phyloP scores from a whole-genome alignment of 64 coral and sea anemone genomes.

The Anthopleura sola region DNA sequence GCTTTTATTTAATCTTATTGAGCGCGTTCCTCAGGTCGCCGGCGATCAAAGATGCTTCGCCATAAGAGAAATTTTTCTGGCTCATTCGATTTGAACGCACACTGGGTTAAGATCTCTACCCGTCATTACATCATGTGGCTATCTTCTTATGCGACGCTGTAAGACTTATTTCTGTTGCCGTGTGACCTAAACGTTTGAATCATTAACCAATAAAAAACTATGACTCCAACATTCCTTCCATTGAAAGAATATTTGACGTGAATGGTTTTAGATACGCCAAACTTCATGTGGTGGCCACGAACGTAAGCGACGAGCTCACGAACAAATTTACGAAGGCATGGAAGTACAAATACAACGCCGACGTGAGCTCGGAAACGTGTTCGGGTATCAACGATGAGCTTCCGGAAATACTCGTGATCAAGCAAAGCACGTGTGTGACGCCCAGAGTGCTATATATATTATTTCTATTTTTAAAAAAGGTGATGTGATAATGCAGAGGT shows the following conservation, averaged over 20 bases:
- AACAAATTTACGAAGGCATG: background rate
- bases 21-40: background rate
- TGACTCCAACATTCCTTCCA: background rate
- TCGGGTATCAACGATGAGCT: background rate
- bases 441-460: too few species aligned
- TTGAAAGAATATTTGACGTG: background rate
- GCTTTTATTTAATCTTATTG: slow-evolving; percentile 7
- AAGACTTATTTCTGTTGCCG: background rate
- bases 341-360: background rate
- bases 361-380: background rate
- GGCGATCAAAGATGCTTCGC: background rate
- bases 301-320: background rate
- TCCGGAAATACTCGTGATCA: background rate
- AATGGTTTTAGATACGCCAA: too few species aligned
- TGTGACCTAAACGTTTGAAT: background rate
- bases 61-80: background rate
- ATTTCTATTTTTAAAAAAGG: background rate
- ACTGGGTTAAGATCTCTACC: background rate
- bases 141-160: background rate
- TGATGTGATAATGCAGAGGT: too few species aligned
- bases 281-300: background rate
- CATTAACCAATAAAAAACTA: background rate
- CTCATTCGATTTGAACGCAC: background rate
- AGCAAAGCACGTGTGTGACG: background rate
- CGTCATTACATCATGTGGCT: background rate